Evolutionary conservation across 2,888 invertebrate genomes (phyloP), one percentile per base, ranked within the genome.

Genomic region (Leptopilina syphax): DNA sequence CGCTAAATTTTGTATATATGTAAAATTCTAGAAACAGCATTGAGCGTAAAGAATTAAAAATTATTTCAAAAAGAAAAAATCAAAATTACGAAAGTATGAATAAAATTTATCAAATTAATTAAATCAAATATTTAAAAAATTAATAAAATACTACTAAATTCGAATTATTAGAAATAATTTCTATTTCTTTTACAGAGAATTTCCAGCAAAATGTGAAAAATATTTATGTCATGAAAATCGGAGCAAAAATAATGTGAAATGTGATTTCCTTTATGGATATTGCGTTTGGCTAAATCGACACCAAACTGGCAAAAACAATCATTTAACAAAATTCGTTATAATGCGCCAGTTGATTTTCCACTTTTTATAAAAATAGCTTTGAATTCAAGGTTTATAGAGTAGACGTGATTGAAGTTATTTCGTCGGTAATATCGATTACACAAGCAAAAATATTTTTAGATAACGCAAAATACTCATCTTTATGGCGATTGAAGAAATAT

Each of bases 361-460:
- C 73, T 34, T 57, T 50, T 73, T 73, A 27, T 57, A 73, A 73
- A 73, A 73, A 73, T 73, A 73, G 57, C 73, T 73, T 34, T 1
- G 41, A 73, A 60, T 57, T 73, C 54, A 73, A 57, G 73, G 73
- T 73, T 50, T 27, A 27, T 57, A 73, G 34, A 27, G 34, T 57
- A 73, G 57, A 73, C 57, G 73, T 34, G 57, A 54, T 57, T 73
- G 50, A 54, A 70, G 70, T 70, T 54, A 47, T 50, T 73, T 73
- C 41, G 57, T 57, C 73, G 57, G n/a, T 73, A 57, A 57, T 73
- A 73, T 73, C 73, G 13, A 73, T 73, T 73, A 34, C 34, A 73
- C 73, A 70, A 70, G 24, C 13, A 70, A 50, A 50, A 73, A 73
- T 73, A 73, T 57, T 73, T 73, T 73, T 57, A 73, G 70, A 70